Evolutionary conservation across 1,140 invertebrate genomes (phyloP).

Genomic region (Papilio helenus): DNA sequence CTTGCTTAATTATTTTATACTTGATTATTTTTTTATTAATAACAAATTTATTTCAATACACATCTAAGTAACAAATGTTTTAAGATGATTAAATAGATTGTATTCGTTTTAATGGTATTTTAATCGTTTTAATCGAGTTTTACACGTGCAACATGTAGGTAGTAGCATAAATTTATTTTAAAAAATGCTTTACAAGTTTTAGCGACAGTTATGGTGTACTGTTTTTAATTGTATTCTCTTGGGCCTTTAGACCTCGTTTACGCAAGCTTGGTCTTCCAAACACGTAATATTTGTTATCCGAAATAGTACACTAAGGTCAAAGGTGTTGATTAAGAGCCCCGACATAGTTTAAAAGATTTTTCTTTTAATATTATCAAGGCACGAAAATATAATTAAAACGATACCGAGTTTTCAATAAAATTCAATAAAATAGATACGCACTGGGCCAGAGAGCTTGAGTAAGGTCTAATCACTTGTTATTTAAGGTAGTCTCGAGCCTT

Average conservation of each 20-base stretch:
- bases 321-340: neutral
- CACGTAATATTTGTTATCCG: neutral
- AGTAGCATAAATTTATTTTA: neutral
- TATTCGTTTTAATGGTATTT: neutral
- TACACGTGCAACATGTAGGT: neutral
- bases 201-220: neutral
- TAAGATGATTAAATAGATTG: neutral
- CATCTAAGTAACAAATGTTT: neutral
- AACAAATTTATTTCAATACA: too few species aligned
- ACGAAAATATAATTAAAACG: too few species aligned
- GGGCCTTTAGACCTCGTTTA: neutral
- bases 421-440: too few species aligned
- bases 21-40: too few species aligned
- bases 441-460: too few species aligned
- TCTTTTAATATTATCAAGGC: neutral
- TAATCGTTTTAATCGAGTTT: too few species aligned
- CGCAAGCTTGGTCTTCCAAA: neutral
- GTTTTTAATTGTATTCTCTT: neutral
- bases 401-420: too few species aligned
- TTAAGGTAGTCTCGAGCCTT: neutral
- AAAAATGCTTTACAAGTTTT: neutral
- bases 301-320: neutral
- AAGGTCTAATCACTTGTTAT: neutral
- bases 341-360: neutral
- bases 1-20: too few species aligned